These are phyloP conservation scores for Lacanobia wlatinum DNA, from an alignment of 2,888 invertebrate species.

Conservation along the genomic window DNA sequence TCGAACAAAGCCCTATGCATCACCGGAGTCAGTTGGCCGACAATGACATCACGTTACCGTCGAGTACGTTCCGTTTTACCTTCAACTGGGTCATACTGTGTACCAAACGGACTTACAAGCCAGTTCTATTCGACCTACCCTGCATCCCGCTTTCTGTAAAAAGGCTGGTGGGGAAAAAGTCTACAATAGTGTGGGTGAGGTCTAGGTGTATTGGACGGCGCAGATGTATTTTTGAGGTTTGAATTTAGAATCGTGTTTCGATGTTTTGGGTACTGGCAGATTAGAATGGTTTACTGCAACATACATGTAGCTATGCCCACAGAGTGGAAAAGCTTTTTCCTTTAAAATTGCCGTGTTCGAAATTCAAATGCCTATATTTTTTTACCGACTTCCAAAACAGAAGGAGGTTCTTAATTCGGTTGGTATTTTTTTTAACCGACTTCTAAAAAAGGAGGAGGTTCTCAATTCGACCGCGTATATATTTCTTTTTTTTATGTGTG, in stretches of 20 bases:
- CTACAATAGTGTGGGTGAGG: conserved; percentile 37
- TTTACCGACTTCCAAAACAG: no score
- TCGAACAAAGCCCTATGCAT: conserved; percentile 55
- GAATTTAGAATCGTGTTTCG: conserved; percentile 51
- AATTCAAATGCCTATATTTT: no score
- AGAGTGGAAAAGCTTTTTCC: no score
- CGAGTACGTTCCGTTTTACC: conserved; percentile 67
- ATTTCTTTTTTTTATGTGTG: no score
- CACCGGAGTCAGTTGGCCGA: conserved; percentile 67
- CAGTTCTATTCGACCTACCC: conserved; percentile 50
- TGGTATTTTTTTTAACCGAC: no score
- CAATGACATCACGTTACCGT: conserved; percentile 64
- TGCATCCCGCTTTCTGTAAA: conserved; percentile 20
- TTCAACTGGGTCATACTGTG: conserved; percentile 70
- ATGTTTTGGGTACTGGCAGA: conserved; percentile 42
- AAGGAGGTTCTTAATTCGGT: no score
- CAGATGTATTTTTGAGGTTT: conserved; percentile 55
- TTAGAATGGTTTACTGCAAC: conserved; percentile 31
- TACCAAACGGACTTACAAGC: conserved; percentile 46
- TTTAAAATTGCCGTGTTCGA: neutral
- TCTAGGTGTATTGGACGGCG: conserved; percentile 52
- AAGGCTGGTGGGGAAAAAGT: conserved; percentile 31
- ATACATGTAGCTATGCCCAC: neutral
- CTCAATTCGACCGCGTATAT: no score
- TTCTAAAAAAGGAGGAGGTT: no score